A percentile compares a stretch with the other conserved stretches of the same genome.
phyloP scores from a whole-genome alignment of 2,113 vertebrate genomes.

The Harpagus bidentatus region DNA sequence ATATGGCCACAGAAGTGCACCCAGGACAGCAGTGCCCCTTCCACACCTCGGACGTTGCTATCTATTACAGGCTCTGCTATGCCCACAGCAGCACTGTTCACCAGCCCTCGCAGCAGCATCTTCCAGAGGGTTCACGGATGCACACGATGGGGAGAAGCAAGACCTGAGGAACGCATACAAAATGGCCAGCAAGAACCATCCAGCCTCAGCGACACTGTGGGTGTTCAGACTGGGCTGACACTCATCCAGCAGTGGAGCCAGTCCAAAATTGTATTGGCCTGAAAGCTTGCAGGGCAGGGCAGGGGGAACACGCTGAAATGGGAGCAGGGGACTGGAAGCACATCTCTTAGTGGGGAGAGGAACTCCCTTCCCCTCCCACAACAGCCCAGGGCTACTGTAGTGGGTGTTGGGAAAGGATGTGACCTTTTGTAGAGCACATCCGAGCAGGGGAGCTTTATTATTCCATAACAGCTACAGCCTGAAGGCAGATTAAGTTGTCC shows the following conservation, averaged over 20 bases:
- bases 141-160: not conserved
- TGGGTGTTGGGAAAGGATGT: not conserved
- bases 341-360: not conserved
- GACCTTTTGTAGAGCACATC: conserved; percentile 10
- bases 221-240: not conserved
- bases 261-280: not conserved
- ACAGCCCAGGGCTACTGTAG: not conserved
- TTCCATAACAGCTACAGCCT: not conserved
- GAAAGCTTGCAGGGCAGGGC: not conserved
- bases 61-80: not conserved
- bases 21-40: not conserved
- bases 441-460: not conserved
- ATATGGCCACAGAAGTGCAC: not conserved
- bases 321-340: not conserved
- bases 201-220: not conserved
- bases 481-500: conserved; percentile 9
- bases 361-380: not conserved
- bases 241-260: not conserved
- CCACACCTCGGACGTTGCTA: not conserved
- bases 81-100: not conserved
- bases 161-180: not conserved
- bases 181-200: not conserved
- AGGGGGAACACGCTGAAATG: not conserved
- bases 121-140: not conserved
- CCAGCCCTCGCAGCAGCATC: not conserved